phyloP scores from a whole-genome alignment of 2,797 vertebrate species.

The Sebastes reedi region DNA sequence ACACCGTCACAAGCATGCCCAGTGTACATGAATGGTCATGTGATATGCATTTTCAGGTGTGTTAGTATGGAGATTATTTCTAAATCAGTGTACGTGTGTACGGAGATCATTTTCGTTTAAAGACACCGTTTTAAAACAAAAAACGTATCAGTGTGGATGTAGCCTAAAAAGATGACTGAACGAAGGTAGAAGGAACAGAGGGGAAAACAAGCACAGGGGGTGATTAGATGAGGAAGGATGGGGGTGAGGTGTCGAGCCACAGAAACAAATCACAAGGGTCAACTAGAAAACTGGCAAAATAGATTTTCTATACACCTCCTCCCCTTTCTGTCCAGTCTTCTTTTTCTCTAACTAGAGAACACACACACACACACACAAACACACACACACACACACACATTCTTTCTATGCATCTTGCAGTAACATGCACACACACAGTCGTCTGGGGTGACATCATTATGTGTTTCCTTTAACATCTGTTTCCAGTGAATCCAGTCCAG shows the following conservation, averaged over 20 bases:
- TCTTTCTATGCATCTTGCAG: background rate
- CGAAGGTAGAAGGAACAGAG: background rate
- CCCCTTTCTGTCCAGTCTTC: background rate
- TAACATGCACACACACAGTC: background rate
- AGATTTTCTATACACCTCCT: background rate
- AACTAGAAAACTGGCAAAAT: conserved; percentile 1
- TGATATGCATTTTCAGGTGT: too few species aligned
- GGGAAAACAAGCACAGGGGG: background rate
- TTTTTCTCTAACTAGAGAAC: background rate
- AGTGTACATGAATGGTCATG: too few species aligned
- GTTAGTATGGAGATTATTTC: too few species aligned
- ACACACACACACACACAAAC: conserved; percentile 22
- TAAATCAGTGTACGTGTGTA: too few species aligned
- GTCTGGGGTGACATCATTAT: conserved; percentile 69
- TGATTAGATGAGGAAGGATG: background rate
- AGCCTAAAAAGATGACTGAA: background rate
- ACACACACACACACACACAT: conserved; percentile 29
- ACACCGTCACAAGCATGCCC: too few species aligned
- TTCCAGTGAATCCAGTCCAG: conserved; percentile 62
- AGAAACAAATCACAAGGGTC: conserved; percentile 6
- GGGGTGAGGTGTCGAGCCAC: background rate
- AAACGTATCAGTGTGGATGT: background rate
- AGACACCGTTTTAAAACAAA: background rate
- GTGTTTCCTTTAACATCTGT: conserved; percentile 72
- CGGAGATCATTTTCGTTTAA: too few species aligned